Evolutionary conservation across 2,888 invertebrate genomes (phyloP), one percentile per base, ranked within the genome.

Genomic region (Halocaridina rubra): DNA sequence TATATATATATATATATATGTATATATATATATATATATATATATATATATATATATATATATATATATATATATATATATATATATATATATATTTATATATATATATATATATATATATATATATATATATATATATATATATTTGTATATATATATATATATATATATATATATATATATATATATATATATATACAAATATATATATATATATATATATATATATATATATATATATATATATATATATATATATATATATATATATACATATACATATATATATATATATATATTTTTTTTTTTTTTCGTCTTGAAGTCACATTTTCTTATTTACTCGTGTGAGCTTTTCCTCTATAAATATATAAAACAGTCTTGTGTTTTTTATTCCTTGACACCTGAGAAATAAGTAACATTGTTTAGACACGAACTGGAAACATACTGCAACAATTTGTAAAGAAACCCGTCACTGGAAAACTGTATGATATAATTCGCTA

Each of bases 61-160:
- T 29, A 69, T 29, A 69, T 29, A 24, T 29, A 69, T 29, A 27
- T 29, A 69, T 29, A 69, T 29, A 69, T 29, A 69, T 29, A 27
- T 29, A 69, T 29, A 69, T 29, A 69, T 29, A 69, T 29, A 69
- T 29, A 69, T 69, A 69, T 69, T 24, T 69, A 69, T 69, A 69
- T 69, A 69, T 69, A 69, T 69, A 69, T 69, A 69, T 69, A 69
- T 69, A 69, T 69, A 69, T 69, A 69, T 69, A 27, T 69, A 69
- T 69, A 69, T 69, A 69, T 61, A 61, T 22, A 61, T 61, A 69
- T 69, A 27, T 69, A 69, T 69, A 29, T 39, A 8, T 39, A 39
- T 39, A 13, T 39, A 39, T 39, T 8, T 39, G 13, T 39, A 39
- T 39, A 39, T 69, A 69, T 69, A 24, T 69, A 27, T 69, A 29